Evolutionary conservation across 2,888 invertebrate genomes (phyloP).

Genomic region (Apeira syringaria): DNA sequence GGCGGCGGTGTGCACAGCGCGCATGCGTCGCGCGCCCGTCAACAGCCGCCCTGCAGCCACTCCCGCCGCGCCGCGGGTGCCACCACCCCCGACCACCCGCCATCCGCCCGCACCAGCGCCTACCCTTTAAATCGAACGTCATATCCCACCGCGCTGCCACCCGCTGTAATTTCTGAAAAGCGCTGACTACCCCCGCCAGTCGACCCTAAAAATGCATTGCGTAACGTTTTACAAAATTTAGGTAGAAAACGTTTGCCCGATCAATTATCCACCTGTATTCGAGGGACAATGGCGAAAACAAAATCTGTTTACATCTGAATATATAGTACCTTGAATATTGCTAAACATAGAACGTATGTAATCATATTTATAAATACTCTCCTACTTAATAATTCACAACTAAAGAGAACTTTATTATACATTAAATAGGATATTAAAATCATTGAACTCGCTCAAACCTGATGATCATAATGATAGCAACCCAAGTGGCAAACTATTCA

Average conservation of each 20-base stretch:
- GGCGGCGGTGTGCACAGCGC: conserved; percentile 72
- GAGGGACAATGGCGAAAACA: conserved; percentile 14
- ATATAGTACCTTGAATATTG: too few species aligned
- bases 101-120: conserved; percentile 34
- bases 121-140: conserved; percentile 83
- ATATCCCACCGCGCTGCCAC: conserved; percentile 74
- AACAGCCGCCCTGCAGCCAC: conserved; percentile 78
- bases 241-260: conserved; percentile 67
- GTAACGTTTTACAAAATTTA: conserved; percentile 78
- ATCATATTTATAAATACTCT: too few species aligned
- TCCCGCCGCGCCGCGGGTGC: conserved; percentile 38
- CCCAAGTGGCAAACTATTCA: not conserved
- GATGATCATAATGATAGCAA: not conserved
- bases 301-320: not conserved
- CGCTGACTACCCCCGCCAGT: conserved; percentile 75
- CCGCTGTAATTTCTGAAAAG: conserved; percentile 78
- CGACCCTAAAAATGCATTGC: conserved; percentile 83
- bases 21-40: conserved; percentile 83
- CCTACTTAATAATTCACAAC: too few species aligned
- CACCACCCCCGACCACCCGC: not conserved
- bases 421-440: not conserved
- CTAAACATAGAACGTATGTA: too few species aligned
- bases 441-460: not conserved
- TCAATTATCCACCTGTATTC: conserved; percentile 75
- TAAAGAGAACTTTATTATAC: too few species aligned